phyloP scores from a whole-genome alignment of 2,888 invertebrate genomes.

The Penaeus monodon region DNA sequence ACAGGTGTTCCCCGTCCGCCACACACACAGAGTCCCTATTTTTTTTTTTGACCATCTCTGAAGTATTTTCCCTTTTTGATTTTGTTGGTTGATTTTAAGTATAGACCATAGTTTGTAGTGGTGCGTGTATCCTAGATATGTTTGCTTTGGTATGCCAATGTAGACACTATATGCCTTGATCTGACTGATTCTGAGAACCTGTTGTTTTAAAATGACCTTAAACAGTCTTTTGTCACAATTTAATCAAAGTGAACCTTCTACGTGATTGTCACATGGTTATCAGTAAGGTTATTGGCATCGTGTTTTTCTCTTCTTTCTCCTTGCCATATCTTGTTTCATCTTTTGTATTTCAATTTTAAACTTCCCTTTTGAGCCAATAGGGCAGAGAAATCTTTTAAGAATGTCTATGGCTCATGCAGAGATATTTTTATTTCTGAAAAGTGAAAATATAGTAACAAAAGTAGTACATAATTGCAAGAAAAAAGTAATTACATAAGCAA shows the following conservation, averaged over 20 bases:
- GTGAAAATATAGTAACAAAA: too few species aligned
- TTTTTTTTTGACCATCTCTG: conserved; percentile 64
- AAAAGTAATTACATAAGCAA: too few species aligned
- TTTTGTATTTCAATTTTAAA: conserved; percentile 2
- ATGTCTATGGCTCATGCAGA: too few species aligned
- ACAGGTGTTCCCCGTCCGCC: conserved; percentile 67
- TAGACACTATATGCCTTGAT: conserved; percentile 10
- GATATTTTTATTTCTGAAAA: too few species aligned
- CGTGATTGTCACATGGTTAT: conserved; percentile 5
- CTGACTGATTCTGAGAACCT: too few species aligned
- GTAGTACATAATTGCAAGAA: too few species aligned
- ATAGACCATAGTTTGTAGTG: conserved; percentile 55
- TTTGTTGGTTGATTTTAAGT: conserved; percentile 57
- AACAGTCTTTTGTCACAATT: not conserved
- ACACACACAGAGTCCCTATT: conserved; percentile 58
- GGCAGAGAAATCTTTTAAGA: too few species aligned
- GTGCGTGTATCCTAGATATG: conserved; percentile 56
- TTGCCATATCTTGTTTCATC: conserved; percentile 45
- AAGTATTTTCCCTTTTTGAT: conserved; percentile 64
- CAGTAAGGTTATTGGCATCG: conserved; percentile 49
- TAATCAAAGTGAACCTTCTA: conserved; percentile 8
- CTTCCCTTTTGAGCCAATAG: too few species aligned
- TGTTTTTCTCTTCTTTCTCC: conserved; percentile 45
- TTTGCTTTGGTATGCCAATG: conserved; percentile 55
- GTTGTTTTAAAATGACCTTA: too few species aligned